phyloP scores from a whole-genome alignment of 2,888 invertebrate species.

The Ectropis crepuscularia region DNA sequence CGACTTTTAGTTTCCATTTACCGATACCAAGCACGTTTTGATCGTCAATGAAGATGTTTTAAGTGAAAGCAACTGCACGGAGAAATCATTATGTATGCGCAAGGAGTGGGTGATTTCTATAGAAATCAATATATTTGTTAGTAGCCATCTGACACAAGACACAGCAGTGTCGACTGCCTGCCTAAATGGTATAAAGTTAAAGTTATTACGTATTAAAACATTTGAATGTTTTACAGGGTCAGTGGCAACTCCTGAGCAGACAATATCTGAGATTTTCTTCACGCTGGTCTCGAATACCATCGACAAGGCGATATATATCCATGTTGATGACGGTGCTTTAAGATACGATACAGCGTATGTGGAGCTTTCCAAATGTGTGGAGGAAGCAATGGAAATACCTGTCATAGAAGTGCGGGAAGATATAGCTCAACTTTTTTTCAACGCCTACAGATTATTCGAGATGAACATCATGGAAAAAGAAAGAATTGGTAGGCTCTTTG shows the following conservation, averaged over 20 bases:
- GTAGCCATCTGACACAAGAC: too few relatives aligned
- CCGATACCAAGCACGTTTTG: too few relatives aligned
- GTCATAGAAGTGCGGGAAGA: slow-evolving; percentile 67
- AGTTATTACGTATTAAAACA: not conserved
- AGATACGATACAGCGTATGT: slow-evolving; percentile 74
- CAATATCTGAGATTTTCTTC: slow-evolving; percentile 62
- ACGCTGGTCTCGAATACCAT: slow-evolving; percentile 61
- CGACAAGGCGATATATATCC: slow-evolving; percentile 67
- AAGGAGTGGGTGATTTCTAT: too few relatives aligned
- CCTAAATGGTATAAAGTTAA: too few relatives aligned
- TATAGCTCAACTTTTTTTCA: slow-evolving; percentile 59
- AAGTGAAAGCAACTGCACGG: too few relatives aligned
- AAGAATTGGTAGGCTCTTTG: slow-evolving; percentile 56
- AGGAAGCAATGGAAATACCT: slow-evolving; percentile 75
- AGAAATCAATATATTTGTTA: too few relatives aligned
- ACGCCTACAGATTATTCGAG: slow-evolving; percentile 66
- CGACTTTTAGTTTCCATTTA: too few relatives aligned
- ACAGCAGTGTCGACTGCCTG: too few relatives aligned
- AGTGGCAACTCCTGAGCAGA: slow-evolving; percentile 63
- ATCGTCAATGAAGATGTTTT: too few relatives aligned
- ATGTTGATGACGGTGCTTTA: slow-evolving; percentile 59
- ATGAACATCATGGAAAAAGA: slow-evolving; percentile 66
- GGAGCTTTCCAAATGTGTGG: slow-evolving; percentile 66
- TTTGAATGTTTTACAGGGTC: slow-evolving; percentile 56
- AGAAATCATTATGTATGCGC: too few relatives aligned